Conservation (phyloP, 2,113 vertebrate species). For the Corythaixoides concolor region DNA sequence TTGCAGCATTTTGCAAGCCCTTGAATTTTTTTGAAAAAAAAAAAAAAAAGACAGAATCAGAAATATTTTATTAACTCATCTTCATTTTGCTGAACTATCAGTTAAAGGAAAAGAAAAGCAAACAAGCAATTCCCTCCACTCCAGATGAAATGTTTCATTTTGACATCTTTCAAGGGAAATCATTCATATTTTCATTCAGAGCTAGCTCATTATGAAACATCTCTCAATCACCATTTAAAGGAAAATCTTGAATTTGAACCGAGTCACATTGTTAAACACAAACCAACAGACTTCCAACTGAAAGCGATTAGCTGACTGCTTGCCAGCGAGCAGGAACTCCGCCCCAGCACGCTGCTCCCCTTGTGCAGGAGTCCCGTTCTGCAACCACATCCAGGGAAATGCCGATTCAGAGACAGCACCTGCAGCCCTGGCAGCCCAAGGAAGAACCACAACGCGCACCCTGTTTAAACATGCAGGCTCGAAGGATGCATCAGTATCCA, state of each 20-base stretch:
- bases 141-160: neutral
- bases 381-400: neutral
- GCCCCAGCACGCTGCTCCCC: fast-evolving
- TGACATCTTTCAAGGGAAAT: conserved; percentile 1
- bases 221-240: conserved; percentile 14
- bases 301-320: neutral
- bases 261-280: neutral
- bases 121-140: conserved; percentile 2
- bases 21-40: neutral
- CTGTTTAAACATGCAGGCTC: neutral
- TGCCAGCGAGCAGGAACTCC: neutral
- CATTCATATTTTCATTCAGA: neutral
- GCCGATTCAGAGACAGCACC: neutral
- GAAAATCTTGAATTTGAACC: neutral
- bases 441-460: fast-evolving
- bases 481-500: neutral
- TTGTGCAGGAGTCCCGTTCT: neutral
- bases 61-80: conserved; percentile 10
- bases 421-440: neutral
- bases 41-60: neutral
- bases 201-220: neutral
- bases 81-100: conserved; percentile 21
- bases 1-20: neutral
- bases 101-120: conserved; percentile 16
- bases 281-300: neutral